Percentiles rank a stretch among this genome's conserved stretches.
phyloP scores from a whole-genome alignment of 2,113 vertebrate genomes.

The Zosterops borbonicus region DNA sequence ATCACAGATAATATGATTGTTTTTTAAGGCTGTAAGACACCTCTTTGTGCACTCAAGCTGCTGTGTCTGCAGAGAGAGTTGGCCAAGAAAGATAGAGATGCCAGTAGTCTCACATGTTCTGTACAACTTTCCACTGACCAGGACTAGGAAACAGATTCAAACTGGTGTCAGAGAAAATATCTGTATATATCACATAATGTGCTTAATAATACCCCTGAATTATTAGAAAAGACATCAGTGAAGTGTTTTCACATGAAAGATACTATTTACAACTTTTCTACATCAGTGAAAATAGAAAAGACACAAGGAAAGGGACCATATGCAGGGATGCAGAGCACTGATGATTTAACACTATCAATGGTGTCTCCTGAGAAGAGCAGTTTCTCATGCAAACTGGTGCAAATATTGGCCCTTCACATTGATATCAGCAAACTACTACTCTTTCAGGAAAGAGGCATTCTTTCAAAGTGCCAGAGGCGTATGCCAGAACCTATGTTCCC shows the following conservation, averaged over 20 bases:
- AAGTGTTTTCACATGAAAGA: neutral
- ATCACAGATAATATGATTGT: neutral
- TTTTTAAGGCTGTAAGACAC: neutral
- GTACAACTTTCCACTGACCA: neutral
- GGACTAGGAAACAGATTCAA: neutral
- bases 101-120: accelerated
- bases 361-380: neutral
- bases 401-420: neutral
- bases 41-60: neutral
- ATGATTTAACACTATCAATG: accelerated
- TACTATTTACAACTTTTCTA: neutral
- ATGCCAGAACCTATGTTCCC: neutral
- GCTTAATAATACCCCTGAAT: neutral
- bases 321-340: neutral
- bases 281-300: neutral
- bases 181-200: neutral
- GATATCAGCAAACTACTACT: neutral
- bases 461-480: neutral
- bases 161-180: neutral
- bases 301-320: neutral
- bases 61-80: neutral
- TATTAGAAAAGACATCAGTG: neutral
- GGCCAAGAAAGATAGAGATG: neutral
- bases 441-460: neutral
- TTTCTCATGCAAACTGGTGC: neutral